phyloP scores from a whole-genome alignment of 1,140 invertebrate species.

The Metaphire vulgaris region DNA sequence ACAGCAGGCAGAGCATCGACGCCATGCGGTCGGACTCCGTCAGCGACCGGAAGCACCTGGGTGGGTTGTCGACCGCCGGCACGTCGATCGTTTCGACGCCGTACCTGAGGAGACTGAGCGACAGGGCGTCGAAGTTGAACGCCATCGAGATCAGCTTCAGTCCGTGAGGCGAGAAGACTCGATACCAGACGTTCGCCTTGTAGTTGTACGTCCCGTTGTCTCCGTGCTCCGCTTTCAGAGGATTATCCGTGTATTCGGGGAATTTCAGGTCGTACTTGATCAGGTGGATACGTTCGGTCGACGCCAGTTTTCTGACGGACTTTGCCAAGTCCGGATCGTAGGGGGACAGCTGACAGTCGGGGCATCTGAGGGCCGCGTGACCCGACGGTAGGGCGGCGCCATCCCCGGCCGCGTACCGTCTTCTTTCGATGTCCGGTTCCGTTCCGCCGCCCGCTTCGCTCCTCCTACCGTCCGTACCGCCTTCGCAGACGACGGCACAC shows the following conservation, averaged over 20 bases:
- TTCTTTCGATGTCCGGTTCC: too few relatives aligned
- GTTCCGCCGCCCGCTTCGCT: too few relatives aligned
- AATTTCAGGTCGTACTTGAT: constrained; percentile 13
- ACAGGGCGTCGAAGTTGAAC: constrained; percentile 12
- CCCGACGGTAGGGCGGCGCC: background rate
- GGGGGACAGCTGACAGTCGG: background rate
- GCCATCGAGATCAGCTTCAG: background rate
- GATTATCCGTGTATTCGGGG: background rate
- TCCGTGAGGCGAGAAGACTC: constrained; percentile 1
- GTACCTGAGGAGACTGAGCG: background rate
- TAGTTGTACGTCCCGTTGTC: constrained; percentile 2
- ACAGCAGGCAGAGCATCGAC: background rate
- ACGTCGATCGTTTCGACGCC: constrained; percentile 16
- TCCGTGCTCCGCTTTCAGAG: background rate
- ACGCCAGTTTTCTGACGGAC: background rate
- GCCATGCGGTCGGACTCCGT: background rate
- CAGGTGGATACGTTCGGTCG: background rate
- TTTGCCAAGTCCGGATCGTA: background rate
- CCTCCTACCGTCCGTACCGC: too few relatives aligned
- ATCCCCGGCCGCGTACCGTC: too few relatives aligned
- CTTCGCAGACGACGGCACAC: too few relatives aligned
- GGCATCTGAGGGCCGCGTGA: background rate
- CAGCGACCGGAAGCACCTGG: constrained; percentile 6
- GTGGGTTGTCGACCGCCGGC: background rate
- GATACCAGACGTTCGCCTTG: constrained; percentile 15